These are phyloP conservation scores for Ips typographus DNA, from an alignment of 1,140 invertebrate genomes.

Conservation along the genomic window DNA sequence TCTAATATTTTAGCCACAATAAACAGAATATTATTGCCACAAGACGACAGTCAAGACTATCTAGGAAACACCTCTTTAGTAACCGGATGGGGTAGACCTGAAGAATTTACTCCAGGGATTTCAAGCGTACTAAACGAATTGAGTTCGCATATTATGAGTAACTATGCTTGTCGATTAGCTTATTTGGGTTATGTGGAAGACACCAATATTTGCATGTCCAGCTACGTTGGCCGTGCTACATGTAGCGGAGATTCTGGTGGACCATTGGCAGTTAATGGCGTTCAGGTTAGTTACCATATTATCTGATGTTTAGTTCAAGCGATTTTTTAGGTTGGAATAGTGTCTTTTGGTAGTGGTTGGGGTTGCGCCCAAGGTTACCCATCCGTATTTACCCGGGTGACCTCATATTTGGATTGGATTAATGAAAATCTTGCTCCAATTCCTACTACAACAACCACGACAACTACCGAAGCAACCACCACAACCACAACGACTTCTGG, in stretches of 20 bases:
- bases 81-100: conserved; percentile 57
- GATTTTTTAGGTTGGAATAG: conserved; percentile 55
- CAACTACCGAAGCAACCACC: not conserved
- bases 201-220: conserved; percentile 55
- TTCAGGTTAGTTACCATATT: conserved; percentile 18
- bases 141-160: conserved; percentile 41
- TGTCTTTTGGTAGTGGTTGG: conserved; percentile 57
- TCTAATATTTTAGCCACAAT: conserved; percentile 52
- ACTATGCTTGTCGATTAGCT: conserved; percentile 44
- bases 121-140: conserved; percentile 46
- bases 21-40: conserved; percentile 53
- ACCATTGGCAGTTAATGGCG: conserved; percentile 48
- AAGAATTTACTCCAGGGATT: conserved; percentile 47
- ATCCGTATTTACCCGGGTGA: conserved; percentile 44
- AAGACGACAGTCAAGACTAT: conserved; percentile 40
- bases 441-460: not conserved
- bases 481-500: too few relatives aligned
- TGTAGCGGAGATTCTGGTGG: conserved; percentile 56
- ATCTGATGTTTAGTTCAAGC: not conserved
- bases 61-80: conserved; percentile 45
- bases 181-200: conserved; percentile 49
- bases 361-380: conserved; percentile 59
- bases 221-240: conserved; percentile 49
- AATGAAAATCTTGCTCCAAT: conserved; percentile 3
- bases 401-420: conserved; percentile 29